These are phyloP conservation scores for Acanthochromis polyacanthus DNA, from an alignment of 2,113 vertebrate genomes.

Conservation along the genomic window DNA sequence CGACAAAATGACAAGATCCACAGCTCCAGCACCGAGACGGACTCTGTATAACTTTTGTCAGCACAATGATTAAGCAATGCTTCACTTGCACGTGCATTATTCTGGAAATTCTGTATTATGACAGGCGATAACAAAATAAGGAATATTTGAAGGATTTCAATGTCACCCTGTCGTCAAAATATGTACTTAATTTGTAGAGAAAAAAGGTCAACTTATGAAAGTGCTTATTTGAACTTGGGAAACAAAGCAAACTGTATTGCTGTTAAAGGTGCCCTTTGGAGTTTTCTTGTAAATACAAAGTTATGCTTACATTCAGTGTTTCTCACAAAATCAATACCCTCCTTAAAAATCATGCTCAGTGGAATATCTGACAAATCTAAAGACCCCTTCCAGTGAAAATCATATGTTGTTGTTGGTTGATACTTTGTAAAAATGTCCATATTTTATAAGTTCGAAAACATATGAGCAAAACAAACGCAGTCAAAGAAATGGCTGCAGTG, in stretches of 20 bases:
- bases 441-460: no score
- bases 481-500: no score
- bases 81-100: conserved; percentile 8
- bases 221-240: conserved; percentile 2
- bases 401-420: no score
- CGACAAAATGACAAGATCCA: not conserved
- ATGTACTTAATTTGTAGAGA: not conserved
- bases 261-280: conserved; percentile 7
- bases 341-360: not conserved
- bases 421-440: not conserved
- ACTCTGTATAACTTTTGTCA: not conserved
- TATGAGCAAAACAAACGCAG: no score
- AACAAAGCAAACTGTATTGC: not conserved
- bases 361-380: not conserved
- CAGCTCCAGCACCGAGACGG: not conserved
- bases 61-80: conserved; percentile 21
- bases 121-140: conserved; percentile 1
- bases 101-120: not conserved
- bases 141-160: conserved; percentile 2
- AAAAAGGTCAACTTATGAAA: not conserved
- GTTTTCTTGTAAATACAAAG: not conserved
- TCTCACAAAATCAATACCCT: not conserved
- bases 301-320: conserved; percentile 8
- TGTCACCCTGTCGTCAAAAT: not conserved
- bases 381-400: no score